phyloP scores from a whole-genome alignment of 2,888 invertebrate genomes.

The Pedicia rivosa region DNA sequence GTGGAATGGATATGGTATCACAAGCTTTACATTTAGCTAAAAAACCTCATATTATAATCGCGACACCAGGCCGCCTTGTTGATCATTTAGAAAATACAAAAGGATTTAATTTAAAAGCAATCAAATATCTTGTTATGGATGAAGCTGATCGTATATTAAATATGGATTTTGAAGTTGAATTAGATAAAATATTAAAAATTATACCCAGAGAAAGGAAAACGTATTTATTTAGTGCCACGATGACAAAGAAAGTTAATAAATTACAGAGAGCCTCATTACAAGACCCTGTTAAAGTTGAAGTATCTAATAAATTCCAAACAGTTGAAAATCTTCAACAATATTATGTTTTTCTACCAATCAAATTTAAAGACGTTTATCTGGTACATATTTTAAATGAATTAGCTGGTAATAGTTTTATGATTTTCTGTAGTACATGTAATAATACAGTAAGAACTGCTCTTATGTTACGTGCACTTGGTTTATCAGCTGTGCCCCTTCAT shows the following conservation, averaged over 20 bases:
- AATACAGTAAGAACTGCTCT: conserved; percentile 80
- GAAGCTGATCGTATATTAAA: conserved; percentile 98
- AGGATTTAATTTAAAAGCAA: conserved; percentile 79
- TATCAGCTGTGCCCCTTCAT: conserved; percentile 92
- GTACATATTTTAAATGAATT: conserved; percentile 91
- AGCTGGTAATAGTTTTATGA: conserved; percentile 90
- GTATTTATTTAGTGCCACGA: conserved; percentile 94
- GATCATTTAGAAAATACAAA: conserved; percentile 97
- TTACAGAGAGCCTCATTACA: conserved; percentile 86
- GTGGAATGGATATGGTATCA: conserved; percentile 97
- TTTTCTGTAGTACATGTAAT: conserved; percentile 92
- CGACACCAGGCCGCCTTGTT: conserved; percentile 88
- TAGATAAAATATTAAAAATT: conserved; percentile 80
- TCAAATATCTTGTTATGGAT: conserved; percentile 94
- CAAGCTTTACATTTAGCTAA: conserved; percentile 83
- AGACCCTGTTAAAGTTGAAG: conserved; percentile 93
- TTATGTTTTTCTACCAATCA: conserved; percentile 89
- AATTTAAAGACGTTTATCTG: conserved; percentile 94
- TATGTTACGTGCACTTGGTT: conserved; percentile 75
- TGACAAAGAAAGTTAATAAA: conserved; percentile 96
- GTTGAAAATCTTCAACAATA: conserved; percentile 92
- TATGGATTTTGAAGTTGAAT: conserved; percentile 97
- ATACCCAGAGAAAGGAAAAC: conserved; percentile 86
- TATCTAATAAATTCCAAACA: conserved; percentile 93
- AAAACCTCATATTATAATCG: conserved; percentile 93